A percentile compares a stretch with the other conserved stretches of the same genome.
Conservation (phyloP, 2,888 invertebrate species). For the Chironomus riparius region DNA sequence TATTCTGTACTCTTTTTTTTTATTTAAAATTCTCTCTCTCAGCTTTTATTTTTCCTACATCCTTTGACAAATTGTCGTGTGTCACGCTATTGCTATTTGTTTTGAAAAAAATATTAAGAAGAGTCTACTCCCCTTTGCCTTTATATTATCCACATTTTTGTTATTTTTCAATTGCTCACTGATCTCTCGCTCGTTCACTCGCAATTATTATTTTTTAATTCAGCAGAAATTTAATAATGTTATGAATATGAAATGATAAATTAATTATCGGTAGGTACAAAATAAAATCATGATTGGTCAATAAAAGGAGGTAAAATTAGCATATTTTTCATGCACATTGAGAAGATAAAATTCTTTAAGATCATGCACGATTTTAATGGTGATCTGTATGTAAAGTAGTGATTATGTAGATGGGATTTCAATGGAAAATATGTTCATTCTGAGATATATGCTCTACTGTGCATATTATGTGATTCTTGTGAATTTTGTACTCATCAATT, state of each 20-base stretch:
- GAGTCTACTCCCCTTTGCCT: background rate
- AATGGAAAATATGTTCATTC: background rate
- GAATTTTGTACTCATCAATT: background rate
- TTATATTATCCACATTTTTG: background rate
- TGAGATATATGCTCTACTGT: background rate
- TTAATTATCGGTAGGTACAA: background rate
- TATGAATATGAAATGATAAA: background rate
- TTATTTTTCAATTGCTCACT: too few species aligned
- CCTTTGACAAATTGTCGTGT: constrained; percentile 23
- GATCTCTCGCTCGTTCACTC: background rate
- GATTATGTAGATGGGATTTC: background rate
- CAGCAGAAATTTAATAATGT: background rate
- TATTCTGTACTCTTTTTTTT: background rate
- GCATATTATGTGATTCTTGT: background rate
- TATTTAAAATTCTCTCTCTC: background rate
- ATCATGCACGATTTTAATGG: background rate
- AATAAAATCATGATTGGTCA: constrained; percentile 12
- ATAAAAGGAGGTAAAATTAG: constrained; percentile 10
- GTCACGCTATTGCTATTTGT: constrained; percentile 22
- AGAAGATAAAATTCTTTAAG: too few species aligned
- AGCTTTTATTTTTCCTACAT: too few species aligned
- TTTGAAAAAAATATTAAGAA: background rate
- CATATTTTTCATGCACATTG: background rate
- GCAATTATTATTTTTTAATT: background rate
- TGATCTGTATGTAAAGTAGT: background rate